phyloP scores from a whole-genome alignment of 2,113 vertebrate species.

The Monopterus albus region DNA sequence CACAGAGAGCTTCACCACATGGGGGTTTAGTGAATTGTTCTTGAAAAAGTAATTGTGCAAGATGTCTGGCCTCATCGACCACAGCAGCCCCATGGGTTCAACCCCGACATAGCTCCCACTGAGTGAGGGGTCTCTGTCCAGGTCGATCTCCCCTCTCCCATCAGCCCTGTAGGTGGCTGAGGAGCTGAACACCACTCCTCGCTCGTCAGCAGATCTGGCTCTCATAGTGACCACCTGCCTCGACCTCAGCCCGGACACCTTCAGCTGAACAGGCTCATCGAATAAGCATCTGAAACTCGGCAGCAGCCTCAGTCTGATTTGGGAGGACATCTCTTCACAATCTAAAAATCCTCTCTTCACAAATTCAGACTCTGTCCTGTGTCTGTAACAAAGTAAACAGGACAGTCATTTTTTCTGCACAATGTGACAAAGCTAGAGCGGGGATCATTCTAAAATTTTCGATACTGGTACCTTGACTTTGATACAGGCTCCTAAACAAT shows the following conservation, averaged over 20 bases:
- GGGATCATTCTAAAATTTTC: no score
- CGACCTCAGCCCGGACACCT: slow-evolving; percentile 46
- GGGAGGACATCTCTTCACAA: slow-evolving; percentile 29
- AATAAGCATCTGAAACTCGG: slow-evolving; percentile 57
- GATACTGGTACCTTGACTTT: no score
- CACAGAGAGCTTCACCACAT: slow-evolving; percentile 59
- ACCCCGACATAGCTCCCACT: slow-evolving; percentile 51
- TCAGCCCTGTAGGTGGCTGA: slow-evolving; percentile 55
- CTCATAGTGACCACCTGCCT: slow-evolving; percentile 60
- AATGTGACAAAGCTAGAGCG: no score
- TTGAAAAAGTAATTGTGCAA: slow-evolving; percentile 28
- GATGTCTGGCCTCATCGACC: slow-evolving; percentile 32
- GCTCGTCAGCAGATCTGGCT: slow-evolving; percentile 49
- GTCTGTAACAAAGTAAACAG: no score
- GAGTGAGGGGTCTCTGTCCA: slow-evolving; percentile 49
- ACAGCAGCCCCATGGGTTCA: slow-evolving; percentile 65
- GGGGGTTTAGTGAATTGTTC: slow-evolving; percentile 12
- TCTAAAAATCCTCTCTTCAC: no score
- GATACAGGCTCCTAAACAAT: no score
- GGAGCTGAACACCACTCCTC: slow-evolving; percentile 39
- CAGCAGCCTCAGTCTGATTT: slow-evolving; percentile 55
- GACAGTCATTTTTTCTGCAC: no score
- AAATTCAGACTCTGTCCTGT: no score
- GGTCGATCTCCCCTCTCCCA: slow-evolving; percentile 44
- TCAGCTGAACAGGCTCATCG: slow-evolving; percentile 54